Base-by-base conservation (phyloP, 2,113 vertebrate genomes). In the Brachyhypopomus occidentalis region DNA sequence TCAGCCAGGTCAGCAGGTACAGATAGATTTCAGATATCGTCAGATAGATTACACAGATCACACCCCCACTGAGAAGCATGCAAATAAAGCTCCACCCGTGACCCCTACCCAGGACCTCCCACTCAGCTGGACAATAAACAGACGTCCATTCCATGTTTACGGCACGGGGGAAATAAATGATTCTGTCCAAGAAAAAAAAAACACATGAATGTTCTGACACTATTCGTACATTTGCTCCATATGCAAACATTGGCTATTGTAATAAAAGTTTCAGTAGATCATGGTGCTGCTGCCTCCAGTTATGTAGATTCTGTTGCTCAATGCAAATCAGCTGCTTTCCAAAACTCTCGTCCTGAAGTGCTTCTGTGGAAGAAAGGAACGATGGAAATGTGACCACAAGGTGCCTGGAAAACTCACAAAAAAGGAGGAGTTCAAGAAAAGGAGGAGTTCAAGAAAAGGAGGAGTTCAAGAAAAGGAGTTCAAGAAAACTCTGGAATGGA, bases 201-300 rank as follows among this genome's bases (percentile, higher is more conserved):
- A 90, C 88, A 84, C 87, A 90, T 91, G 91, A 92, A 90, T 89
- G 91, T 91, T 91, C 91, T 78, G 60, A 89, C 90, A 85, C 87
- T 88, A 91, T 91, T 88, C 90, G 89, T 90, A 90, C 84, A 72
- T 88, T 79, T 55, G 62, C 76, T 84, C 77, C 64, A 82, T 83
- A 27, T 30, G 20, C 62, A 70, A 72, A 83, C 85, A 85, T 63
- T 78, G 85, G 82, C 45, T 82, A 85, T 84, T 59, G 8, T 77
- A 87, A 89, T 88, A 86, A 90, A 86, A 59, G 77, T 82, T 87
- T 69, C 64, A 78, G 87, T 89, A 90, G 89, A 89, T 89, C 82
- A 84, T 71, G 63, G 88, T 30, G 82, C 84, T 84, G 87, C 86
- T 83, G 87, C 90, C 88, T 88, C 14, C 75, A 90, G 89, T 91